Evolutionary conservation across 2,113 vertebrate genomes (phyloP), one percentile per base, ranked within the genome.

Genomic region (Perca flavescens): DNA sequence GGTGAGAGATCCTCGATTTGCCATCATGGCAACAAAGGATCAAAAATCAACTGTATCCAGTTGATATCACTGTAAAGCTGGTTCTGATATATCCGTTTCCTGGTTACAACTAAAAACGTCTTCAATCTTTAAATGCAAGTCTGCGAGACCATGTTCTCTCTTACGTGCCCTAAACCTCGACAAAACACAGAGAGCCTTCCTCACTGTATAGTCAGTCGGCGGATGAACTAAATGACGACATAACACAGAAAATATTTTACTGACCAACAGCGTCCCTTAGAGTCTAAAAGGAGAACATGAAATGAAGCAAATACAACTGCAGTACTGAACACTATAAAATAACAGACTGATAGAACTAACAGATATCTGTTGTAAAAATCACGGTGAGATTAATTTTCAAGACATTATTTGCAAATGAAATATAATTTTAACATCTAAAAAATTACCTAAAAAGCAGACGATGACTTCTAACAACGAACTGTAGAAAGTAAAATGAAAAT

Each of bases 251-350:
- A 52, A 22, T n/a, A n/a, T n/a, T 53, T 40, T 6, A 1, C n/a
- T 69, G 66, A 53, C 28, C 66, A 69, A 69, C 66, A 69, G 66
- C 66, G 66, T 69, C 66, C 6, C 66, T 69, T 36, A 69, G 66
- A 69, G 66, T 53, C 66, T 14, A 53, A 69, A 36, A 56, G 13
- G 1, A 16, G 68, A 70, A 56, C 21, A 56, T 70, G 31, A 40
- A 22, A 16, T 8, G 16, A 13, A 9, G 9, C 40, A 40, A 40
- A 40, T 6, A 40, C 8, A 40, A 40, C 36, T 10, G 36, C 36
- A 40, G 2, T 40, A 40, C 36, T 40, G 36, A 2, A 40, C 36
- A 40, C 36, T 40, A 40, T 40, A 9, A 40, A 40, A 9, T 10
- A 40, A n/a, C n/a, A n/a, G 9, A 40, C 8, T 40, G 36, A 40